phyloP scores from a whole-genome alignment of 2,797 vertebrate species.

The Apodemus agrarius region DNA sequence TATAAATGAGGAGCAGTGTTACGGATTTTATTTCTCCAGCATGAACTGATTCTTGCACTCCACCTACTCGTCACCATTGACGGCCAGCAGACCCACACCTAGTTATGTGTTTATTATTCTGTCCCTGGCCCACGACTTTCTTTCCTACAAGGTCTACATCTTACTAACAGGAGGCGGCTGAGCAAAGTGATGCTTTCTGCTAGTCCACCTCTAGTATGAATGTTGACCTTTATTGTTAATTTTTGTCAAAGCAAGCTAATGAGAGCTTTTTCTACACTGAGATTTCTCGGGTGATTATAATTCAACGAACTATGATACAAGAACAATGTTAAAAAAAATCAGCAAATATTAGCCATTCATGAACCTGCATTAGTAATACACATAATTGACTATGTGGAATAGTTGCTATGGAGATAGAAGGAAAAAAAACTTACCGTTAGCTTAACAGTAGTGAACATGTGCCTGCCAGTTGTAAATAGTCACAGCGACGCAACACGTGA shows the following conservation, averaged over 20 bases:
- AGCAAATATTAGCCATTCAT: background rate
- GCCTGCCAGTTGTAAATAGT: background rate
- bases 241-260: slow-evolving; percentile 6
- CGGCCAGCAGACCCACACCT: background rate
- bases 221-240: background rate
- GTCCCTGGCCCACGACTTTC: background rate
- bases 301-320: slow-evolving; percentile 29
- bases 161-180: background rate
- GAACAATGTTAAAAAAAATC: background rate
- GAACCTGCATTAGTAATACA: background rate
- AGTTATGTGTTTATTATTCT: slow-evolving; percentile 13
- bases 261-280: slow-evolving; percentile 41
- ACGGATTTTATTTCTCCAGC: background rate
- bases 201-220: slow-evolving; percentile 9
- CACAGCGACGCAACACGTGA: background rate
- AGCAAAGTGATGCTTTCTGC: slow-evolving; percentile 25
- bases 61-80: background rate
- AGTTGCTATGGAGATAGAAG: slow-evolving; percentile 40
- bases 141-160: slow-evolving; percentile 11
- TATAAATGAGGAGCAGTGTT: background rate
- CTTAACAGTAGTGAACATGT: background rate
- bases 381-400: slow-evolving; percentile 15
- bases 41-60: background rate
- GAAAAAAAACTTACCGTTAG: background rate
- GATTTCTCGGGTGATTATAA: slow-evolving; percentile 51